Evolutionary conservation across 2,113 vertebrate genomes (phyloP), one percentile per base, ranked within the genome.

Genomic region (Microcebus jonahi): DNA sequence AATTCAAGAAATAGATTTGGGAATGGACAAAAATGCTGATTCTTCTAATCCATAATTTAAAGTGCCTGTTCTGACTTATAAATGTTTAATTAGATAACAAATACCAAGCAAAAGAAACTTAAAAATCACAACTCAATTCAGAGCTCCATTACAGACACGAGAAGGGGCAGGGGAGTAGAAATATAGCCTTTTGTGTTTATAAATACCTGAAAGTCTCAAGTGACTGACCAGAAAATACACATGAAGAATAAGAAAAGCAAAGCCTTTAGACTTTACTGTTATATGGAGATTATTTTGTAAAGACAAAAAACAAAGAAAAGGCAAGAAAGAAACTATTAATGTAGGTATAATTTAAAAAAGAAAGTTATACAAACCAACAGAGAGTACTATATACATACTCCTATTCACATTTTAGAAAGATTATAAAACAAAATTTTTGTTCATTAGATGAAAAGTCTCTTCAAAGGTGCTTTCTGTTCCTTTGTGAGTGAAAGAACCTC

Each of bases 1-100:
- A 85, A 88, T 42, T 96, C 55, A 97, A 90, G 90, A 92, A 90
- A 71, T 0, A 90, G 27, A 85, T 50, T 42, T 75, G 27, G 31
- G 29, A 93, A 34, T 27, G 2, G 39, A 95, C 50, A 94, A 96
- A 98, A 97, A 53, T 2, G 14, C 68, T 96, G 93, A 97, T 96
- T 88, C 80, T 95, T 97, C 86, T 96, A 82, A 63, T 70, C 9
- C 14, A 76, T 53, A 93, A 75, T 91, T 95, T 81, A 83, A 90
- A 65, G 15, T 50, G 45, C 20, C 36, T 67, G 2, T 70, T 91
- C 42, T 63, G 70, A 71, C 36, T 76, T 87, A 86, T 2, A 96
- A 90, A 97, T 21, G 98, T 98, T 96, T 89, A 98, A 97, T 97
- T 92, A 97, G 94, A 88, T 68, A 98, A 98, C 96, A 98, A 98